Evolutionary conservation across 2,888 invertebrate species (phyloP).

Genomic region (Portevinia maculata): DNA sequence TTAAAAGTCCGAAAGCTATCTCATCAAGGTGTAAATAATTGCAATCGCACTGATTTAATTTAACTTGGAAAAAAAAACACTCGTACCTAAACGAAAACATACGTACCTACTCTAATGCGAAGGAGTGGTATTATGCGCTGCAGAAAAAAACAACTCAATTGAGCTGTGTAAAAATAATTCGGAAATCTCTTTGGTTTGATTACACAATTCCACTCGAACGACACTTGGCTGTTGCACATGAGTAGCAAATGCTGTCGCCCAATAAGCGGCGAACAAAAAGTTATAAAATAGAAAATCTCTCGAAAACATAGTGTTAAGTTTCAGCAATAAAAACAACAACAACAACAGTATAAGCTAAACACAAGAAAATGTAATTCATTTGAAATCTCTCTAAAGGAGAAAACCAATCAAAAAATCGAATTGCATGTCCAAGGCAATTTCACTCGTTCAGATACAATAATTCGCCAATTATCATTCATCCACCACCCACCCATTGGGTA

Average conservation of each 20-base stretch:
- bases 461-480: constrained; percentile 71
- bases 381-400: constrained; percentile 61
- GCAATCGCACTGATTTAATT: constrained; percentile 17
- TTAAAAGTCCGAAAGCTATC: background rate
- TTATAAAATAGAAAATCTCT: constrained; percentile 22
- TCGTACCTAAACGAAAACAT: background rate
- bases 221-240: constrained; percentile 57
- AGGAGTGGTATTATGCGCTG: constrained; percentile 36
- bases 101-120: background rate
- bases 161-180: constrained; percentile 49
- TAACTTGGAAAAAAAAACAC: background rate
- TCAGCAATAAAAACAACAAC: background rate
- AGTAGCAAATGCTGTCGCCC: constrained; percentile 66
- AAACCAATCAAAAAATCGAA: constrained; percentile 72
- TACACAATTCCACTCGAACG: constrained; percentile 63
- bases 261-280: constrained; percentile 53
- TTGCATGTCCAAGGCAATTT: constrained; percentile 72
- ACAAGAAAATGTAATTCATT: constrained; percentile 50
- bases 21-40: constrained; percentile 6
- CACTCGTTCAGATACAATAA: constrained; percentile 71
- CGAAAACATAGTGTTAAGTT: constrained; percentile 33
- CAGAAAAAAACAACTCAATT: constrained; percentile 20
- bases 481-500: constrained; percentile 53
- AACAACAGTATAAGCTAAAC: background rate
- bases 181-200: constrained; percentile 31